Base-by-base conservation (phyloP, 2,113 vertebrate genomes). In the Smithornis capensis region DNA sequence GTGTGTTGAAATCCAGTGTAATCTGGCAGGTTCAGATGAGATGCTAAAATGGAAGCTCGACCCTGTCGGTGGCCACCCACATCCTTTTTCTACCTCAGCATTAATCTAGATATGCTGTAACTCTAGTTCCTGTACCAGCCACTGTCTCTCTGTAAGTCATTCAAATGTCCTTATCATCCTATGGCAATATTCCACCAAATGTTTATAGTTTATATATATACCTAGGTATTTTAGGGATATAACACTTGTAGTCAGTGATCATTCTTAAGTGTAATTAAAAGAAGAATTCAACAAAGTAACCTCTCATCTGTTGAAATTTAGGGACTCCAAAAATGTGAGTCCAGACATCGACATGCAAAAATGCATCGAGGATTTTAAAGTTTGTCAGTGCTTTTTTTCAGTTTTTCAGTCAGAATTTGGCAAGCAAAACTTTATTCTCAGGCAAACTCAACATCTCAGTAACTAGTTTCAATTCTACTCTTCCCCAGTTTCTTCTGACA, bases 201-300 rank as follows among this genome's bases (percentile, higher is more conserved):
- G 27, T 63, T 21, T 69, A 31, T 49, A 44, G n/a, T 92, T 83
- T 90, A 80, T 70, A 33, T 77, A 70, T 69, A 62, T 13, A 47
- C 0, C 0, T 24, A 47, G 7, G 4, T 79, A 68, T 71, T 90
- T 88, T 88, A 52, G 40, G 55, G 37, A 15, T 12, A 15, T 52
- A 83, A 52, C 12, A 37, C 44, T 74, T 93, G 63, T 14, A 77
- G 74, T 25, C 57, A 38, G 1, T 60, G 57, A 56, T 56, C 44
- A 85, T 89, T 29, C 33, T 87, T 35, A 35, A 62, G 15, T 47
- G 27, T n/a, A 83, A 81, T 40, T 52, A 85, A 62, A 80, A 64
- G 71, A 85, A 94, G 80, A 94, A 94, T 95, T 86, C 94, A 90
- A 81, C 50, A 67, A 70, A 29, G 33, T 90, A 83, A 91, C 38